These are phyloP conservation scores for Paramisgurnus dabryanus DNA, from an alignment of 2,113 vertebrate species.

Conservation along the genomic window DNA sequence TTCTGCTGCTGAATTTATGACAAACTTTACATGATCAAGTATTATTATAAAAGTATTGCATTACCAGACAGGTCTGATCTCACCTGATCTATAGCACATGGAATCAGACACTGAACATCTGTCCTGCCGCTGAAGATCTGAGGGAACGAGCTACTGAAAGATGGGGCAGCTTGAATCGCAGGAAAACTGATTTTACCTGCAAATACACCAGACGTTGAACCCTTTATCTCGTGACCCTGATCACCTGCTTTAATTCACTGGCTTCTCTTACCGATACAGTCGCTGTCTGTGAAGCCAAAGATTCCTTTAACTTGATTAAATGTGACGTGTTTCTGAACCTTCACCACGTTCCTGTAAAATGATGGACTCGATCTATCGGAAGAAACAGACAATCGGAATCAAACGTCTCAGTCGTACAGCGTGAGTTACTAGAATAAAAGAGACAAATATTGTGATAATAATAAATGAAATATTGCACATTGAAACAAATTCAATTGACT, in stretches of 20 bases:
- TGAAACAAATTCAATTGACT: too few species aligned
- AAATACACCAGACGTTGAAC: conserved; percentile 2
- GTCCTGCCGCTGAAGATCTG: conserved; percentile 86
- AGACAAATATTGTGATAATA: too few species aligned
- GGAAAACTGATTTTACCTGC: conserved; percentile 97
- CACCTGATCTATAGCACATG: conserved; percentile 97
- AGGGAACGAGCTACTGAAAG: conserved; percentile 94
- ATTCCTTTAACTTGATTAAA: conserved; percentile 99
- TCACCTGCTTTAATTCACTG: background rate
- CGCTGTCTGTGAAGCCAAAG: conserved; percentile 96
- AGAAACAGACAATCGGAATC: background rate
- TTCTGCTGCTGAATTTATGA: too few species aligned
- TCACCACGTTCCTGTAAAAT: conserved; percentile 94
- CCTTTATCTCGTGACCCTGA: too few species aligned
- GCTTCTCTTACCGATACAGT: conserved; percentile 87
- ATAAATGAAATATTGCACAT: too few species aligned
- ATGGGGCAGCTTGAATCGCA: conserved; percentile 94
- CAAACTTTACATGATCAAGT: too few species aligned
- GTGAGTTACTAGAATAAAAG: background rate
- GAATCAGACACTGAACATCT: conserved; percentile 94
- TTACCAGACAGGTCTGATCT: conserved; percentile 21
- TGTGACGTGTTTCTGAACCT: conserved; percentile 95
- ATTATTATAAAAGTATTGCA: too few species aligned
- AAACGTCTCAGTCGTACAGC: background rate
- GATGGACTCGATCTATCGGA: conserved; percentile 78